phyloP scores from a whole-genome alignment of 2,113 vertebrate species.

The Brachirus orientalis region DNA sequence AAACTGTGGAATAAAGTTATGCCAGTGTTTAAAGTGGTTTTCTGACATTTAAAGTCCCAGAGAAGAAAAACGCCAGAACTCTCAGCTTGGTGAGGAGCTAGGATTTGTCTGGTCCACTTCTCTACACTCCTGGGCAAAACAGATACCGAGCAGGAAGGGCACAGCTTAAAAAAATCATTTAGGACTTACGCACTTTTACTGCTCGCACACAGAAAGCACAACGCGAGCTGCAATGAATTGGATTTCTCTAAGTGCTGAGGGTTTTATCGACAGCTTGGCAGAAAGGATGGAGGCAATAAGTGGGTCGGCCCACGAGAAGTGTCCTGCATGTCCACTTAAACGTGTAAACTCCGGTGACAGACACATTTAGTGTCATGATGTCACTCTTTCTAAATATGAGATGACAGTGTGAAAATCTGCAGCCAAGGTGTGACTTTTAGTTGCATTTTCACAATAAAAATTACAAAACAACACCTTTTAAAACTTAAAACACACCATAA shows the following conservation, averaged over 20 bases:
- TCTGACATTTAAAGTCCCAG: neutral
- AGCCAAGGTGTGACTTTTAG: neutral
- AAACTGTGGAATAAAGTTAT: constrained; percentile 5
- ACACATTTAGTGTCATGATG: no score
- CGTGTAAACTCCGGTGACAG: no score
- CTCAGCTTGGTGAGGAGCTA: no score
- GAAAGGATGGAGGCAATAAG: constrained; percentile 27
- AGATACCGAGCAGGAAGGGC: constrained; percentile 27
- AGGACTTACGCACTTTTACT: neutral
- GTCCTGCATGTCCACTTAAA: no score
- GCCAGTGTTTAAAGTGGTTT: constrained; percentile 31
- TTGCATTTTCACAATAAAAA: no score
- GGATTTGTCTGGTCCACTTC: no score
- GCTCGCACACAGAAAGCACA: neutral
- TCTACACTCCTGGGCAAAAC: no score
- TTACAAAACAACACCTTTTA: no score
- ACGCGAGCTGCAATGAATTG: constrained; percentile 10
- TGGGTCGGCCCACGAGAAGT: no score
- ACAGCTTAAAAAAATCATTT: neutral
- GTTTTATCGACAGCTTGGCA: constrained; percentile 3
- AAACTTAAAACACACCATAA: no score
- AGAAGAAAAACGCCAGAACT: no score
- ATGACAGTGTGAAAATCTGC: neutral
- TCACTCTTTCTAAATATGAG: no score
- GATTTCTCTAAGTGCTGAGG: constrained; percentile 16